Conservation (phyloP, 2,888 invertebrate genomes). For the Cephonodes hylas region DNA sequence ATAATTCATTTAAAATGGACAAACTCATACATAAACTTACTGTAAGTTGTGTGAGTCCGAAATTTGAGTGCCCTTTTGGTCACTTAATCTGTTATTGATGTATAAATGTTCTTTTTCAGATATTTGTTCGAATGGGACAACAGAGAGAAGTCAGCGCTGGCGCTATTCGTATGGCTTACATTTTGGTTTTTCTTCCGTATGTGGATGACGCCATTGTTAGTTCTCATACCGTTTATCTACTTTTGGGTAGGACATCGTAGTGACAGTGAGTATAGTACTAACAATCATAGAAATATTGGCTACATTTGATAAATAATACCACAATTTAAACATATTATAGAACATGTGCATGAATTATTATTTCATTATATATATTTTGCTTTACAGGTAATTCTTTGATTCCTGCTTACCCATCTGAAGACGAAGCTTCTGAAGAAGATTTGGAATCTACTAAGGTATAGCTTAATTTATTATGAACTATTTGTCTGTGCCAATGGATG, state of each 20-base stretch:
- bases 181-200: slow-evolving; percentile 69
- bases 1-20: no score
- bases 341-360: not conserved
- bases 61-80: no score
- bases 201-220: slow-evolving; percentile 69
- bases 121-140: slow-evolving; percentile 71
- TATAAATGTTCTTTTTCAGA: slow-evolving; percentile 37
- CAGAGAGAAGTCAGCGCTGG: slow-evolving; percentile 56
- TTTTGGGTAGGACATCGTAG: slow-evolving; percentile 55
- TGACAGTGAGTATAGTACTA: slow-evolving; percentile 45
- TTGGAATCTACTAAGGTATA: slow-evolving; percentile 53
- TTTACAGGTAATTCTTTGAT: slow-evolving; percentile 48
- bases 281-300: not conserved
- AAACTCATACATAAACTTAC: no score
- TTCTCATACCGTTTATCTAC: slow-evolving; percentile 58
- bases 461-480: not conserved
- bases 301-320: no score
- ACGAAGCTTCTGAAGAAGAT: slow-evolving; percentile 64
- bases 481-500: not conserved
- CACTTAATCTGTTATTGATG: no score
- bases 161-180: slow-evolving; percentile 56
- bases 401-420: slow-evolving; percentile 48
- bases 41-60: no score
- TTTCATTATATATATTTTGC: slow-evolving; percentile 17
- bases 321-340: no score